Evolutionary conservation across 1,140 invertebrate species (phyloP), one percentile per base, ranked within the genome.

Genomic region (Lucilia cuprina): DNA sequence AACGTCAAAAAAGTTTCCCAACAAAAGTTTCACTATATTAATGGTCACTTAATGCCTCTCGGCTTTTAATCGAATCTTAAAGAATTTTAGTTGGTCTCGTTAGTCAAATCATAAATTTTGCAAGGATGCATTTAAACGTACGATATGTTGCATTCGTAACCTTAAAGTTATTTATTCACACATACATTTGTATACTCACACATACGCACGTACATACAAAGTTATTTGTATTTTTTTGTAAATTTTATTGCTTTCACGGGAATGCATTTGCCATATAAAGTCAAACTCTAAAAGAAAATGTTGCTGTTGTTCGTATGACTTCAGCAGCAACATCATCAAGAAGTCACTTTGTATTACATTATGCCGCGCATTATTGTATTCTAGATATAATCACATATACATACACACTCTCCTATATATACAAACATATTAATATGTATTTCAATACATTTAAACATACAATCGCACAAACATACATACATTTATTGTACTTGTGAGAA

Each of bases 191-290:
- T 8, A 41, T 41, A 60, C 4, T 5, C 17, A 60, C 12, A 60
- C 50, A n/a, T 17, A n/a, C 19, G 17, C 5, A 75, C 21, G 17
- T 19, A 77, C 55, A 60, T 60, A 17, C 75, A 17, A 34, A 47
- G 17, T 78, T 41, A 41, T 78, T 78, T 35, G 34, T 74, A 83
- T 83, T 55, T 83, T 83, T 55, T 83, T 83, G 82, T 30, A 47
- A 83, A 30, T 83, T 83, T 83, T 83, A 83, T 83, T 83, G 82
- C 82, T 83, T 83, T 83, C 82, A 74, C 82, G 65, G 82, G 82
- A 83, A 83, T 83, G 82, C 82, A 83, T 21, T 60, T 83, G 77
- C 82, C 82, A 30, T 83, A 83, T 83, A 83, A 83, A 83, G 82
- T 47, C 30, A 74, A 83, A 12, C 13, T 35, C 14, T 34, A 83